Base-by-base conservation (phyloP, 2,113 vertebrate genomes). In the Malaclemys terrapin region DNA sequence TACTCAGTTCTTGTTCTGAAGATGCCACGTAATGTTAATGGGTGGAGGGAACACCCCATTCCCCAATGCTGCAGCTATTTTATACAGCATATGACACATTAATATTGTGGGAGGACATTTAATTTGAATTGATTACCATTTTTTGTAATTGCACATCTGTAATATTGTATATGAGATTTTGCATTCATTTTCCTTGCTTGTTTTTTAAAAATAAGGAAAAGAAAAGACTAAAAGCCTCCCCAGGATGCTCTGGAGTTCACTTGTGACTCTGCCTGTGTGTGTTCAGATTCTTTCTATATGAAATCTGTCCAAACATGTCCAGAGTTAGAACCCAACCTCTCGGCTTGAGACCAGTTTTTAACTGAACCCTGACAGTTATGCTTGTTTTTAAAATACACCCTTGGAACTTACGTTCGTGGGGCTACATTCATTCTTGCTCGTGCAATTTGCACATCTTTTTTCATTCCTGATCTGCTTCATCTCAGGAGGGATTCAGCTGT, bases 341-440 rank as follows among this genome's bases (percentile, higher is more conserved):
- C 29, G 87, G 47, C 78, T 82, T 20, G 50, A 47, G 84, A 91
- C 91, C 93, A 95, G 85, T 75, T 89, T 69, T n/a, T 69, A n/a
- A 17, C 83, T 93, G 94, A 95, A 95, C 87, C 93, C 87, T 95
- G 92, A 95, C 96, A 96, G 95, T 96, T 97, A 96, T 83, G 93
- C 79, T n/a, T 13, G 8, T 54, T 96, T 95, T 93, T 75, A 82
- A 93, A 96, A 96, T 86, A 85, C 80, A 45, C 83, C 47, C 84
- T 72, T 69, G 79, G 94, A 95, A 65, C 72, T 96, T 92, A 76
- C 57, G 19, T 91, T 95, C 65, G 45, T 95, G 53, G 65, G 54
- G 81, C 79, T 83, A 10, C 42, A 82, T 84, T 92, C 49, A 95
- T 96, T 95, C 82, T n/a, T 85, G 35, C 7, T 69, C 20, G 65